Percentiles rank a stretch among this genome's conserved stretches.
phyloP scores from a whole-genome alignment of 2,888 invertebrate genomes.

The Dicyrtoma fusca region DNA sequence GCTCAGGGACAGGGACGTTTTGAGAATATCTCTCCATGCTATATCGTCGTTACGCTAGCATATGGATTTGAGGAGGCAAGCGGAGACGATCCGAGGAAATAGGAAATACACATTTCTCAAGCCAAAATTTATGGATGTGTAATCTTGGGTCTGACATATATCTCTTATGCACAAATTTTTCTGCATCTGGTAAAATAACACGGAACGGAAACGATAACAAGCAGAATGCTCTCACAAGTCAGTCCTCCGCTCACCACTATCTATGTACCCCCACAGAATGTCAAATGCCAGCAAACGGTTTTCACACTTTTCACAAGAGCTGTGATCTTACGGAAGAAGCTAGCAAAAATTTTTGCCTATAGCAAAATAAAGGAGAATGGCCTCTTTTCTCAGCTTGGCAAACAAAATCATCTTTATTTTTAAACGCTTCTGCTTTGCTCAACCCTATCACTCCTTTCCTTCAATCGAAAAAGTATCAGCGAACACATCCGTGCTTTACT shows the following conservation, averaged over 20 bases:
- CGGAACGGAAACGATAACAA: too few relatives aligned
- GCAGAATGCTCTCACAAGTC: background rate
- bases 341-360: conserved; percentile 36
- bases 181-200: too few relatives aligned
- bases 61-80: too few relatives aligned
- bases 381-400: conserved; percentile 40
- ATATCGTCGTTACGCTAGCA: too few relatives aligned
- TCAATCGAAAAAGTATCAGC: conserved; percentile 32
- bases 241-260: background rate
- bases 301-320: conserved; percentile 20
- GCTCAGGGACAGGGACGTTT: too few relatives aligned
- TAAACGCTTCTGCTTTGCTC: conserved; percentile 31
- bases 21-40: too few relatives aligned
- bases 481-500: conserved; percentile 15
- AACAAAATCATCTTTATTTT: conserved; percentile 41
- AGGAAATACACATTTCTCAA: too few relatives aligned
- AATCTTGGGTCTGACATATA: too few relatives aligned
- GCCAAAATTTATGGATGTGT: too few relatives aligned
- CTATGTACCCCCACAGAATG: background rate
- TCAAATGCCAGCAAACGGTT: conserved; percentile 36
- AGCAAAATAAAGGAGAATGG: conserved; percentile 33
- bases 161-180: too few relatives aligned
- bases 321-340: conserved; percentile 34
- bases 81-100: too few relatives aligned
- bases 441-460: conserved; percentile 12